These are phyloP conservation scores for Hyles euphorbiae DNA, from an alignment of 1,140 invertebrate species.

Conservation along the genomic window DNA sequence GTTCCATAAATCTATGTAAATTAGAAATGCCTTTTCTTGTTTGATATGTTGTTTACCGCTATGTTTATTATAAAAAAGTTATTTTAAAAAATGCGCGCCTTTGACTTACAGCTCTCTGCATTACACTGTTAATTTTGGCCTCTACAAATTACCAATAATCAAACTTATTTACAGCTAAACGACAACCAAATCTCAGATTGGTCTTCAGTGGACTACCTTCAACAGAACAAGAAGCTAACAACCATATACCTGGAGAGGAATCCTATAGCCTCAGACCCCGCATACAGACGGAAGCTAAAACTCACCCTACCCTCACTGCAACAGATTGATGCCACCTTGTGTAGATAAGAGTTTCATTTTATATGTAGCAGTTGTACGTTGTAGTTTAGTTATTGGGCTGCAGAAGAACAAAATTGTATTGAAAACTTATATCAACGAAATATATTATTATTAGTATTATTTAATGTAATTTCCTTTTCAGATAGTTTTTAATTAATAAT, in stretches of 20 bases:
- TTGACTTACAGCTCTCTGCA: too few relatives aligned
- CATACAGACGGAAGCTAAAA: slow-evolving; percentile 95
- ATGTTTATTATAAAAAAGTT: too few relatives aligned
- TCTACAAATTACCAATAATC: too few relatives aligned
- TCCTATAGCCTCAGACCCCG: slow-evolving; percentile 89
- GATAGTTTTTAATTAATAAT: too few relatives aligned
- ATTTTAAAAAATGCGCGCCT: too few relatives aligned
- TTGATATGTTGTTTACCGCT: too few relatives aligned
- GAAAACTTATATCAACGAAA: too few relatives aligned
- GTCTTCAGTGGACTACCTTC: slow-evolving; percentile 87
- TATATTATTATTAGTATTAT: too few relatives aligned
- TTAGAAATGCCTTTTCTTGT: too few relatives aligned
- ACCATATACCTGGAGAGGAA: slow-evolving; percentile 97
- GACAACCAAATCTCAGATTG: slow-evolving; percentile 93
- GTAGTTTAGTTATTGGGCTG: slow-evolving; percentile 8
- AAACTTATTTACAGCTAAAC: slow-evolving; percentile 80
- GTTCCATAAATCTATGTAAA: too few relatives aligned
- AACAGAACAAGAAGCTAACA: slow-evolving; percentile 83
- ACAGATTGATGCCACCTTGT: slow-evolving; percentile 97
- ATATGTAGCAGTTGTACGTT: slow-evolving; percentile 14
- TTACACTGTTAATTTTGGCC: too few relatives aligned
- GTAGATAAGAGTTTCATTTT: slow-evolving; percentile 72
- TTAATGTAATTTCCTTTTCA: too few relatives aligned
- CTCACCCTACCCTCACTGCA: slow-evolving; percentile 88
- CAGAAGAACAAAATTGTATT: background rate